phyloP scores from a whole-genome alignment of 1,140 invertebrate genomes.

The Drosophila melanica region DNA sequence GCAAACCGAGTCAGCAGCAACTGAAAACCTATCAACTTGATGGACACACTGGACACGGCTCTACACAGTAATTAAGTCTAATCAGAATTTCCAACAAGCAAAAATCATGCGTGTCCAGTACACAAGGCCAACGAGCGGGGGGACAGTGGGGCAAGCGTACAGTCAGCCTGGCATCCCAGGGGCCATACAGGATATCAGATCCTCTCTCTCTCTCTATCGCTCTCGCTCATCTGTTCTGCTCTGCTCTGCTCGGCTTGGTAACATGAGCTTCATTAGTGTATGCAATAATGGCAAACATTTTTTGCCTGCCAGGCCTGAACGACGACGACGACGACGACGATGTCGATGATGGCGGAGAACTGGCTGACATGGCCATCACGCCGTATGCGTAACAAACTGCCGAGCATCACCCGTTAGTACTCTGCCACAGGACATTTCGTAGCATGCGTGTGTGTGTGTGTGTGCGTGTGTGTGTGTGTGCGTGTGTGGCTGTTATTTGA shows the following conservation, averaged over 20 bases:
- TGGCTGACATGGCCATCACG: constrained; percentile 55
- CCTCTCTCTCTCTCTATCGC: constrained; percentile 21
- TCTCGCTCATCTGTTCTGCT: constrained; percentile 19
- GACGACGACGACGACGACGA: constrained; percentile 37
- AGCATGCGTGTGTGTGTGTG: not conserved
- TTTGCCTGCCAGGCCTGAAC: constrained; percentile 74
- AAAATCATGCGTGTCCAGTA: constrained; percentile 76
- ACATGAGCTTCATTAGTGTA: constrained; percentile 83
- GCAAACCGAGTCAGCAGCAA: constrained; percentile 28
- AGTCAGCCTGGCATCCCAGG: constrained; percentile 25
- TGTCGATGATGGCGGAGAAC: constrained; percentile 31
- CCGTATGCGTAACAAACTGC: constrained; percentile 62
- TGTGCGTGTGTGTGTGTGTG: not conserved
- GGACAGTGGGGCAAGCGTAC: not conserved
- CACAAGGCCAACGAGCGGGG: constrained; percentile 20
- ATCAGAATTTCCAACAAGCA: constrained; percentile 82
- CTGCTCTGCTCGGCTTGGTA: constrained; percentile 39
- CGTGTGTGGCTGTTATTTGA: constrained; percentile 60
- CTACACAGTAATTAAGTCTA: constrained; percentile 81
- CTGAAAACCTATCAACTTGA: constrained; percentile 76
- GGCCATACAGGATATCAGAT: constrained; percentile 37
- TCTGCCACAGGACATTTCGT: constrained; percentile 13
- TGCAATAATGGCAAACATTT: constrained; percentile 82
- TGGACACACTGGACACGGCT: constrained; percentile 56
- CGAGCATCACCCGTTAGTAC: constrained; percentile 20